A percentile compares a stretch with the other conserved stretches of the same genome.
Conservation (phyloP, 1,140 invertebrate species). For the Micrasema minimum region DNA sequence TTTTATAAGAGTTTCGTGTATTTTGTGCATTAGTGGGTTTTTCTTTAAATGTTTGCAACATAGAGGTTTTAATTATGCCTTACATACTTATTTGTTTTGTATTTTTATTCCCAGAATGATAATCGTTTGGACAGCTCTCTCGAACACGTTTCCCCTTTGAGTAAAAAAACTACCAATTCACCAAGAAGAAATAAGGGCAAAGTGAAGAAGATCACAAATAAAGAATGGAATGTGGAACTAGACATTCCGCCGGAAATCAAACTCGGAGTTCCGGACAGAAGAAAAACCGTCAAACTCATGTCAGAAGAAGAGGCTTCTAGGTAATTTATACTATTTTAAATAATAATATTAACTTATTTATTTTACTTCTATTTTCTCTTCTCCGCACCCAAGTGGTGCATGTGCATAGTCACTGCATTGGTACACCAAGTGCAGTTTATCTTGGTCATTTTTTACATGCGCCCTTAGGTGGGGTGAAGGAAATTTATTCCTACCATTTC, state of each 20-base stretch:
- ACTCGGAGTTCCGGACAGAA: constrained; percentile 21
- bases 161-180: neutral
- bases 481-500: too few relatives aligned
- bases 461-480: too few relatives aligned
- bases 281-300: constrained; percentile 21
- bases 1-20: too few relatives aligned
- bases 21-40: too few relatives aligned
- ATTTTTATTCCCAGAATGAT: neutral
- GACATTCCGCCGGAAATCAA: constrained; percentile 22
- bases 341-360: neutral
- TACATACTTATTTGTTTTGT: too few relatives aligned
- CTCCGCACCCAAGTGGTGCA: too few relatives aligned
- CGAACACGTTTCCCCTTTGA: neutral
- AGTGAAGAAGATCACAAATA: neutral
- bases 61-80: too few relatives aligned
- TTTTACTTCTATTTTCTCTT: neutral
- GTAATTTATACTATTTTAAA: constrained; percentile 10
- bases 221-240: constrained; percentile 17
- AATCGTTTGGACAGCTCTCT: neutral
- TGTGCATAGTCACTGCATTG: too few relatives aligned
- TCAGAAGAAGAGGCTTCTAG: constrained; percentile 26
- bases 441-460: too few relatives aligned
- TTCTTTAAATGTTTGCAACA: too few relatives aligned
- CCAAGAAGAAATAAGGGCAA: constrained; percentile 3
- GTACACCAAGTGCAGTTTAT: too few relatives aligned